Percentiles rank a stretch among this genome's conserved stretches.
These are phyloP conservation scores for Epinephelus malabaricus DNA, from an alignment of 2,797 vertebrate species.

Conservation along the genomic window DNA sequence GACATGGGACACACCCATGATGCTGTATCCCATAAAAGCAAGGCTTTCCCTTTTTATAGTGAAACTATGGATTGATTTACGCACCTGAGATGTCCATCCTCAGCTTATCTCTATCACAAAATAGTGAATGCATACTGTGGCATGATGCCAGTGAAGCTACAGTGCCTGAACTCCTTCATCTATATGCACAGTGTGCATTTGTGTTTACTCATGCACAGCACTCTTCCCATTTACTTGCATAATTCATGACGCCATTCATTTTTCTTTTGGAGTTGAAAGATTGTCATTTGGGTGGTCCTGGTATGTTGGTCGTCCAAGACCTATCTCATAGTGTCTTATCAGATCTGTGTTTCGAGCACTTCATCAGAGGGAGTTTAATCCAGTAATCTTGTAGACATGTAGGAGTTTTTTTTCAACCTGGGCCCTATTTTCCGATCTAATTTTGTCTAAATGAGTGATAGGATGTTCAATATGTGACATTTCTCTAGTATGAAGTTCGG, in stretches of 20 bases:
- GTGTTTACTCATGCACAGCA: conserved; percentile 14
- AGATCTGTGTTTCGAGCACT: neutral
- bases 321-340: neutral
- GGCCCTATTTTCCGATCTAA: too few species aligned
- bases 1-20: conserved; percentile 55
- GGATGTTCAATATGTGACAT: too few species aligned
- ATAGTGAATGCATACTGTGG: neutral
- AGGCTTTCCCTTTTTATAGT: neutral
- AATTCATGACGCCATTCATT: conserved; percentile 41
- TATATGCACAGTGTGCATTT: neutral
- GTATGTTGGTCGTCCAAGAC: neutral
- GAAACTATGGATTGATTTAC: neutral
- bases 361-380: neutral
- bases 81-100: neutral
- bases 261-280: neutral
- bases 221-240: conserved; percentile 38
- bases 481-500: too few species aligned
- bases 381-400: neutral
- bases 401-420: neutral
- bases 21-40: conserved; percentile 3
- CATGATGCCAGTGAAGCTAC: neutral
- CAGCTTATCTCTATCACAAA: neutral
- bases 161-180: neutral
- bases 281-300: conserved; percentile 7
- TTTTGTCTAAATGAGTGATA: too few species aligned